phyloP scores from a whole-genome alignment of 2,113 vertebrate genomes.

The Entelurus aequoreus region DNA sequence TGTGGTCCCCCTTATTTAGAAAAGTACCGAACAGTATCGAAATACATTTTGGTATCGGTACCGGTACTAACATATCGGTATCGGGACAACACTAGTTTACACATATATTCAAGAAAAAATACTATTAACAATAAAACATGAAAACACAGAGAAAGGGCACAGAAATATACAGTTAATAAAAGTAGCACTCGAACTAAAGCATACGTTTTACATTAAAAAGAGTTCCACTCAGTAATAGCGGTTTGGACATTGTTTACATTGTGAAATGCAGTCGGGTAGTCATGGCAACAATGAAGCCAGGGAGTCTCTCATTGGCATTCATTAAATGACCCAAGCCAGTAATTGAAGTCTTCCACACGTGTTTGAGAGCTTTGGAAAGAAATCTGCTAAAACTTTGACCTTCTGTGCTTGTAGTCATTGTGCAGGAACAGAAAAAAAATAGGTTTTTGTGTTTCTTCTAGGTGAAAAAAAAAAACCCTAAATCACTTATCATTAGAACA shows the following conservation, averaged over 20 bases:
- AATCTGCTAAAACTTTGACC: not conserved
- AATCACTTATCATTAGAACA: constrained; percentile 6
- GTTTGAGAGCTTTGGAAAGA: not conserved
- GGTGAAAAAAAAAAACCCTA: not conserved
- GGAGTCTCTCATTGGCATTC: not conserved
- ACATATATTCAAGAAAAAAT: no score
- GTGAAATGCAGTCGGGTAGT: no score
- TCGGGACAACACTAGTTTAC: no score
- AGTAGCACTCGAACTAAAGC: no score
- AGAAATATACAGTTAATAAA: no score
- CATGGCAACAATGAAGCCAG: not conserved
- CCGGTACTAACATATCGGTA: no score
- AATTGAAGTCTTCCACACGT: not conserved
- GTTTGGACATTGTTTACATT: not conserved
- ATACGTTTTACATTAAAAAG: not conserved
- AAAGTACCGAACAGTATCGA: no score
- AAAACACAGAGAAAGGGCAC: no score
- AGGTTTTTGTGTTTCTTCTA: not conserved
- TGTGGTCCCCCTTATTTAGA: no score
- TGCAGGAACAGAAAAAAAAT: not conserved
- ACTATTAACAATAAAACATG: no score
- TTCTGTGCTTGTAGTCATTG: not conserved
- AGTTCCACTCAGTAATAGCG: not conserved
- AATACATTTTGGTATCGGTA: no score
- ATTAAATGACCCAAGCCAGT: not conserved